Evolutionary conservation across 2,888 invertebrate genomes (phyloP).

Genomic region (Apotomis turbidana): DNA sequence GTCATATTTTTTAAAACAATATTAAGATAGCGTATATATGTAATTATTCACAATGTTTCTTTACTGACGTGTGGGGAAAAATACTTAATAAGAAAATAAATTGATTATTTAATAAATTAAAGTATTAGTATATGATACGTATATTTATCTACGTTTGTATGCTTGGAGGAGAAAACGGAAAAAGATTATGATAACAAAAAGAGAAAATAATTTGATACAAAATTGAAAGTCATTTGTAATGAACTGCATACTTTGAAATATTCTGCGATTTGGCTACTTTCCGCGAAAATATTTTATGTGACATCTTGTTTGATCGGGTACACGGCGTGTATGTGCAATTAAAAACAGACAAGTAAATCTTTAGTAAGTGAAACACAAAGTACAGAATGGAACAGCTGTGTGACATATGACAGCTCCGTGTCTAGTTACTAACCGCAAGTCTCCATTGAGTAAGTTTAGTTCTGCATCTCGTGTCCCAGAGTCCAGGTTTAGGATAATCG

Average conservation of each 20-base stretch:
- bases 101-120: no score
- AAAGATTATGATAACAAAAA: not conserved
- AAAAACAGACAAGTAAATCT: not conserved
- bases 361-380: not conserved
- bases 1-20: not conserved
- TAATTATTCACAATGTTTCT: no score
- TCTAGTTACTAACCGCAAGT: conserved; percentile 14
- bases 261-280: not conserved
- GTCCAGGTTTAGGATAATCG: conserved; percentile 21
- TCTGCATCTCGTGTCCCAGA: not conserved
- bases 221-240: not conserved
- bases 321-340: not conserved
- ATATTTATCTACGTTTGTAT: no score
- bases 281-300: not conserved
- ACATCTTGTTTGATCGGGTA: not conserved
- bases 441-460: conserved; percentile 5
- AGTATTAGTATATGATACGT: no score
- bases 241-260: not conserved
- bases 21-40: no score
- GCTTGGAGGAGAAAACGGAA: no score
- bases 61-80: not conserved
- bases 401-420: not conserved
- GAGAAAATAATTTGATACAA: not conserved
- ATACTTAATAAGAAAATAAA: not conserved
- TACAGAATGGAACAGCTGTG: not conserved